phyloP scores from a whole-genome alignment of 2,113 vertebrate genomes.

The Agapornis roseicollis region DNA sequence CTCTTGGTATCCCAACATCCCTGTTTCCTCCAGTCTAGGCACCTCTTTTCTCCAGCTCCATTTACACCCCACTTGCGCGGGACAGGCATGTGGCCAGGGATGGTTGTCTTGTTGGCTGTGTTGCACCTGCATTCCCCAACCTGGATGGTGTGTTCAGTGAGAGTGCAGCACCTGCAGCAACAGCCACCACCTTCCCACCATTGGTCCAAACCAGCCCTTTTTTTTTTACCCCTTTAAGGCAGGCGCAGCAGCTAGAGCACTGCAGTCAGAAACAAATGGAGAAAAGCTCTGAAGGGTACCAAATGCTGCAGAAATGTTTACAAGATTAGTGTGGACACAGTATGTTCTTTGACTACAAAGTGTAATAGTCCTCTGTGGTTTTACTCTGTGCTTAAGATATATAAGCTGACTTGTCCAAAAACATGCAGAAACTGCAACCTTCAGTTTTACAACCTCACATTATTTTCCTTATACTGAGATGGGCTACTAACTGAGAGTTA shows the following conservation, averaged over 20 bases:
- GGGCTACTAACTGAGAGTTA: background rate
- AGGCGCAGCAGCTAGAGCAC: background rate
- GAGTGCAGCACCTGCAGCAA: background rate
- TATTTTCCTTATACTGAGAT: background rate
- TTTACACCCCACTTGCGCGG: rapidly evolving
- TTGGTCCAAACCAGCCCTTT: background rate
- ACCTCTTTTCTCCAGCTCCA: background rate
- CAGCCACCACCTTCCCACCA: background rate
- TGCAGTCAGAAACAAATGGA: background rate
- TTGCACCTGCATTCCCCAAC: rapidly evolving
- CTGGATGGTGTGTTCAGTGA: rapidly evolving
- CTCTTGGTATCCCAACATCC: too few species aligned
- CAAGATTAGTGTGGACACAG: background rate
- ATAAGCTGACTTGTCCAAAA: background rate
- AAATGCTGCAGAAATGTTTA: background rate
- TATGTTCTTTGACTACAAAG: background rate
- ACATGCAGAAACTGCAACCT: background rate
- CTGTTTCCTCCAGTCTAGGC: background rate
- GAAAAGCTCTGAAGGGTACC: background rate
- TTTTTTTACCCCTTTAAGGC: background rate
- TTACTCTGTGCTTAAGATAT: background rate
- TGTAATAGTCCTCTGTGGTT: background rate
- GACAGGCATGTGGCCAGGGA: background rate
- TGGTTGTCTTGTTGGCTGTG: background rate
- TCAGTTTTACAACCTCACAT: background rate